Base-by-base conservation (phyloP, 2,797 vertebrate species). In the Ctenopoma multispine region DNA sequence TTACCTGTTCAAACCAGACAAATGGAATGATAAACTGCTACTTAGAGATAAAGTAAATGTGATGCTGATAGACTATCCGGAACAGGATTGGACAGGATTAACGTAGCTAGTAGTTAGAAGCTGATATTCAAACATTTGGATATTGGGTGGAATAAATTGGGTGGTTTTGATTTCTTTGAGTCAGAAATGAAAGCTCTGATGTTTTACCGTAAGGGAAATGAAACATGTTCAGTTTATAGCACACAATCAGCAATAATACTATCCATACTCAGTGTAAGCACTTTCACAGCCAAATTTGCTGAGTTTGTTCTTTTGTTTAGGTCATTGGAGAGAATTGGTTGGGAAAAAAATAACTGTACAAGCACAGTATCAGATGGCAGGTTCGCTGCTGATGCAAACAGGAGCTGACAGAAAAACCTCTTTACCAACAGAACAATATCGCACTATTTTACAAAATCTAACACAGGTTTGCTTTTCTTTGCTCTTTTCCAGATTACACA, bases 1-100 rank as follows among this genome's bases (percentile, higher is more conserved):
- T 94, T 94, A 93, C 92, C 78, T 81, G 79, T 92, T 83, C 59
- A 8, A 83, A 84, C 68, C 81, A 82, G 74, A 88, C 86, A 81
- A 82, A 84, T 73, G 75, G 75, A 90, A 87, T 81, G 79, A 91
- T 87, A 81, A 85, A 86, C 62, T 68, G 69, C 62, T 51, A 58
- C 67, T 78, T 74, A 56, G 70, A 70, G 58, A 70, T 79, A 70
- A 76, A 72, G 69, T 76, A 58, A 86, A 86, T 4, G 17, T 59
- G 47, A 76, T 36, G 73, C 36, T 63, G 51, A 80, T 27, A 43
- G 63, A 70, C 21, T 50, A 43, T n/a, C 36, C n/a, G 18, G 4
- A 49, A n/a, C 29, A 66, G 23, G n/a, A 0, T 54, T 34, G 3
- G n/a, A 15, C 31, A 9, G 41, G 40, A 20, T 69, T 46, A 55